A percentile compares a stretch with the other conserved stretches of the same genome.
Conservation (phyloP, 2,888 invertebrate species). For the Trichogramma evanescens region DNA sequence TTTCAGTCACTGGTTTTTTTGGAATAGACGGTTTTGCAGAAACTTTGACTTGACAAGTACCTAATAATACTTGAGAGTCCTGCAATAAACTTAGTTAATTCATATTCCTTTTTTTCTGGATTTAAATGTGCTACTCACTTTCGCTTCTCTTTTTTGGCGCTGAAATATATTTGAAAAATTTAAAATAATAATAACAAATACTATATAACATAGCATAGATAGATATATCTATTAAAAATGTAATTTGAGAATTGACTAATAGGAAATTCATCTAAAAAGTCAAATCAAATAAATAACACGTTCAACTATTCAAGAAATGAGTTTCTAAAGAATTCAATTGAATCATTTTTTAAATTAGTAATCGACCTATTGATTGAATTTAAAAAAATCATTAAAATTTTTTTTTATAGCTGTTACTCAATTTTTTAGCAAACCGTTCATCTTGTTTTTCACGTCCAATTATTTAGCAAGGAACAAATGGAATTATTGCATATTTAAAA, state of each 20-base stretch:
- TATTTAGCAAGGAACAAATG: too few relatives aligned
- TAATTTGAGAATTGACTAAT: conserved; percentile 15
- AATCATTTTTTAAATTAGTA: too few relatives aligned
- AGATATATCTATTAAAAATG: not conserved
- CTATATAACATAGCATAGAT: not conserved
- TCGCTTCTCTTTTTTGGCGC: conserved; percentile 18
- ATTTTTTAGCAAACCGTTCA: too few relatives aligned
- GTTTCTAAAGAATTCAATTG: too few relatives aligned
- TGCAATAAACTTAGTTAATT: conserved; percentile 8
- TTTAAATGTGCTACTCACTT: conserved; percentile 10
- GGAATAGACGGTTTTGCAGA: conserved; percentile 4
- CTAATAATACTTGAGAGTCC: conserved; percentile 12
- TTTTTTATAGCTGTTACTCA: too few relatives aligned
- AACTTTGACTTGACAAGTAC: conserved; percentile 15
- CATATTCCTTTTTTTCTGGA: conserved; percentile 4
- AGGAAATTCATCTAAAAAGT: not conserved
- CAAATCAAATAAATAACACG: too few relatives aligned
- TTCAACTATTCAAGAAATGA: too few relatives aligned
- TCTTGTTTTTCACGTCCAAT: too few relatives aligned
- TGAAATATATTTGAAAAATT: conserved; percentile 12
- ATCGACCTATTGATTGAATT: too few relatives aligned
- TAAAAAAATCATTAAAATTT: too few relatives aligned
- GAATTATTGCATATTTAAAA: too few relatives aligned
- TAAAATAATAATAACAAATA: not conserved
- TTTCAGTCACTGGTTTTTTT: not conserved